phyloP scores from a whole-genome alignment of 2,113 vertebrate species.

The Anolis carolinensis region DNA sequence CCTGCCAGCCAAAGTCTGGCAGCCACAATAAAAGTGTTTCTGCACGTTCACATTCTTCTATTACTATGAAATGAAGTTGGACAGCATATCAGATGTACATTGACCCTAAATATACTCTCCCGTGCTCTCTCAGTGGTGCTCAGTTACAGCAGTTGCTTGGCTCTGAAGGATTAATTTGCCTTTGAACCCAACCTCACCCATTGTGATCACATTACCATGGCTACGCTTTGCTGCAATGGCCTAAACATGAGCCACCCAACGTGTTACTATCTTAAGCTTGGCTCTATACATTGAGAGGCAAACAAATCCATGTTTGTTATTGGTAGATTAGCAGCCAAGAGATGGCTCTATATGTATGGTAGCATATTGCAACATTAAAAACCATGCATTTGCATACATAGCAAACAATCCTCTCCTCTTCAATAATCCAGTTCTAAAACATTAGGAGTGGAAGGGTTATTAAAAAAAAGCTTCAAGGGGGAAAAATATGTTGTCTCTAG shows the following conservation, averaged over 20 bases:
- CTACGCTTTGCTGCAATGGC: conserved; percentile 25
- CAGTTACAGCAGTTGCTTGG: conserved; percentile 16
- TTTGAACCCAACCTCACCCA: conserved; percentile 49
- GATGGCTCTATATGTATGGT: neutral
- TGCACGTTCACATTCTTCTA: conserved; percentile 40
- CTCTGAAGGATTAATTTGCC: conserved; percentile 27
- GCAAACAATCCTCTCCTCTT: neutral
- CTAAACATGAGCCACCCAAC: conserved; percentile 22
- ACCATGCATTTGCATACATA: neutral
- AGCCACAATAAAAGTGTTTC: conserved; percentile 35
- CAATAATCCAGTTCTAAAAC: neutral
- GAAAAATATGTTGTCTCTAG: neutral
- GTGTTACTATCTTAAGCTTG: neutral
- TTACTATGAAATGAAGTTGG: conserved; percentile 13
- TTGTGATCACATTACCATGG: conserved; percentile 22
- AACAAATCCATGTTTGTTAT: neutral
- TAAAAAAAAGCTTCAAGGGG: neutral
- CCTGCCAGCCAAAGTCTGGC: conserved; percentile 14
- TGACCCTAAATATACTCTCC: conserved; percentile 42
- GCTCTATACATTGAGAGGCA: neutral
- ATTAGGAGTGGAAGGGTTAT: conserved; percentile 2
- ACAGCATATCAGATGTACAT: conserved; percentile 29
- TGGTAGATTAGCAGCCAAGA: neutral
- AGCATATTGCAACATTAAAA: neutral
- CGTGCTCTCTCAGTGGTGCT: neutral